These are phyloP conservation scores for Brachionus rotundiformis DNA, from an alignment of 1,140 invertebrate genomes.

Conservation along the genomic window DNA sequence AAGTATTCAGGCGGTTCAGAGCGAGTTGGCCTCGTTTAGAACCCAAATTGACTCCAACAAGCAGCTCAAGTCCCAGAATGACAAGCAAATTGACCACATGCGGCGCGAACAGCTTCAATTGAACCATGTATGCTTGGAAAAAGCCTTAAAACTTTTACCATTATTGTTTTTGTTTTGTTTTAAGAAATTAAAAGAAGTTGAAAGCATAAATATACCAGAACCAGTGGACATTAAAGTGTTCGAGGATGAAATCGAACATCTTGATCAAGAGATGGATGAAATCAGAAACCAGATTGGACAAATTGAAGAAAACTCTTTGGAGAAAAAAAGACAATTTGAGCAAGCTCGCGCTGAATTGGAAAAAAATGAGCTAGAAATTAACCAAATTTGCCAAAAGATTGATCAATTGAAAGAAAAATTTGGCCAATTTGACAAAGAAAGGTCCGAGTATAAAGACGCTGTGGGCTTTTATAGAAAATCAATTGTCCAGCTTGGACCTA, in stretches of 20 bases:
- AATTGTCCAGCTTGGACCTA: constrained; percentile 9
- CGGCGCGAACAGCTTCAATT: constrained; percentile 4
- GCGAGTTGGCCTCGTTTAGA: neutral
- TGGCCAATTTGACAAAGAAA: constrained; percentile 22
- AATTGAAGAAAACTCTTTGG: constrained; percentile 47
- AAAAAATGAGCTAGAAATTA: constrained; percentile 56
- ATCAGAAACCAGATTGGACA: constrained; percentile 54
- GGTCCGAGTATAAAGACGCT: constrained; percentile 6
- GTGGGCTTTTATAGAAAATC: constrained; percentile 40
- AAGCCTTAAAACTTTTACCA: too few relatives aligned
- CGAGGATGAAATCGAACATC: constrained; percentile 45
- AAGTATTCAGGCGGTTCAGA: neutral
- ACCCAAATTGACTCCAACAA: constrained; percentile 3
- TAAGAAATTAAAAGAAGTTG: constrained; percentile 52
- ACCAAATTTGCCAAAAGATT: constrained; percentile 55
- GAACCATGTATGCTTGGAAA: constrained; percentile 3
- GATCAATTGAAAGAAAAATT: constrained; percentile 57
- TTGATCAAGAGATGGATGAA: constrained; percentile 56
- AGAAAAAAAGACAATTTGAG: constrained; percentile 53
- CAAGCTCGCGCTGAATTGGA: constrained; percentile 54
- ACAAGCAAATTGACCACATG: constrained; percentile 39
- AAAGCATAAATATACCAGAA: constrained; percentile 67
- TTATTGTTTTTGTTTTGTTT: neutral
- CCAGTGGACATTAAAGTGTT: constrained; percentile 41
- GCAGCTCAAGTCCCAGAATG: neutral